phyloP scores from a whole-genome alignment of 2,888 invertebrate species.

The Idaea dimidiata region DNA sequence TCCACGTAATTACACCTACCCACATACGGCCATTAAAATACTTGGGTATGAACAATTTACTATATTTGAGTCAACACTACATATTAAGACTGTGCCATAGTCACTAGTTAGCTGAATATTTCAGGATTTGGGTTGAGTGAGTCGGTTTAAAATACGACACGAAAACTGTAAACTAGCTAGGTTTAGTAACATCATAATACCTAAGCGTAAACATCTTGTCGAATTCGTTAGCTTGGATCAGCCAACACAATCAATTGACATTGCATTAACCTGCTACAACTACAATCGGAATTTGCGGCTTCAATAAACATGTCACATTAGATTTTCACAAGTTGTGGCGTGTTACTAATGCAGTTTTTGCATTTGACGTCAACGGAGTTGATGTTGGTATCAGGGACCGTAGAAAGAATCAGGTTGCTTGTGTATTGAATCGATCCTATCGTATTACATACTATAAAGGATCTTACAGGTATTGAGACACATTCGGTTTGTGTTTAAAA shows the following conservation, averaged over 20 bases:
- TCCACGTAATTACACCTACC: slow-evolving; percentile 57
- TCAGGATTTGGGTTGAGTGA: slow-evolving; percentile 56
- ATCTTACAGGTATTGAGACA: slow-evolving; percentile 16
- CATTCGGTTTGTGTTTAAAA: slow-evolving; percentile 5
- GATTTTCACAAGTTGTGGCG: slow-evolving; percentile 29
- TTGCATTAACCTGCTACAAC: slow-evolving; percentile 42
- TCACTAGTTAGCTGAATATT: slow-evolving; percentile 55
- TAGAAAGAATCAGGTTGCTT: slow-evolving; percentile 13
- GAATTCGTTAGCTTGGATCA: slow-evolving; percentile 43
- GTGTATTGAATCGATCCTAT: slow-evolving; percentile 15
- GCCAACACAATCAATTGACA: slow-evolving; percentile 51
- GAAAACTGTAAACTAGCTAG: slow-evolving; percentile 38
- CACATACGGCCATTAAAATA: slow-evolving; percentile 62
- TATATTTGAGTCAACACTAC: slow-evolving; percentile 22
- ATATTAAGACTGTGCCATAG: slow-evolving; percentile 42
- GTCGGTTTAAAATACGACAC: slow-evolving; percentile 46
- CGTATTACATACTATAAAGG: slow-evolving; percentile 20
- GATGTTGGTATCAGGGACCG: not conserved
- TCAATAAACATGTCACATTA: slow-evolving; percentile 50
- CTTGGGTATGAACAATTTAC: slow-evolving; percentile 48
- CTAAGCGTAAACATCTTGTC: slow-evolving; percentile 54
- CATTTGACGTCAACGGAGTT: slow-evolving; percentile 7
- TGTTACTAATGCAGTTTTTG: slow-evolving; percentile 29
- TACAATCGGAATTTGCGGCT: slow-evolving; percentile 48
- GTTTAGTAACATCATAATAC: too few relatives aligned